Evolutionary conservation across 1,140 invertebrate species (phyloP).

Genomic region (Drosophila littoralis): DNA sequence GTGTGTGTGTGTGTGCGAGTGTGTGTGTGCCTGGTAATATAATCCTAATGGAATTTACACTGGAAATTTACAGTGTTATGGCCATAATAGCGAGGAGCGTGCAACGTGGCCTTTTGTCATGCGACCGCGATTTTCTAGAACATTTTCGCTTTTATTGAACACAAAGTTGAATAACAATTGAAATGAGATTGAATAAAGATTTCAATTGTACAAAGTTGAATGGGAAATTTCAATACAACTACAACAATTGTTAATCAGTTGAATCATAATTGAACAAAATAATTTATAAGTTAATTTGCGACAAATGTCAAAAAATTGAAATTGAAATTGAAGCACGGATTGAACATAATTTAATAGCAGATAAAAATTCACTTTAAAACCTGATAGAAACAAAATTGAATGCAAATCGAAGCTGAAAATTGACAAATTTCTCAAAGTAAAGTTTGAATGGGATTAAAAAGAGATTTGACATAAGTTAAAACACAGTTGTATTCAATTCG

Average conservation of each 20-base stretch:
- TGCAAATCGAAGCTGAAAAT: no score
- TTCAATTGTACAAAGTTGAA: neutral
- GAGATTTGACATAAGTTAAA: no score
- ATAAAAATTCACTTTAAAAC: no score
- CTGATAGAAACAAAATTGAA: no score
- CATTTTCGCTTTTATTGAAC: conserved; percentile 10
- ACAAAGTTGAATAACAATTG: conserved; percentile 15
- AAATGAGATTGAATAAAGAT: conserved; percentile 9
- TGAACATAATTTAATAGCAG: neutral
- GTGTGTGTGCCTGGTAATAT: conserved; percentile 61
- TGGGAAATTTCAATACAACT: neutral
- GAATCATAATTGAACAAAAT: neutral
- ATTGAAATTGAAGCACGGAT: neutral
- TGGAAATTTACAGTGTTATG: conserved; percentile 66
- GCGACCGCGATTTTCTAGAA: conserved; percentile 32
- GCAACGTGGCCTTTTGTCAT: conserved; percentile 62
- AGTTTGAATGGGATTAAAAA: no score
- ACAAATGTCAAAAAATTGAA: neutral
- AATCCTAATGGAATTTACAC: conserved; percentile 82
- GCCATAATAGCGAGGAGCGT: conserved; percentile 51
- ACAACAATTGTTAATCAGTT: neutral
- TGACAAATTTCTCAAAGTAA: no score
- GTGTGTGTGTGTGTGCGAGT: conserved; percentile 27
- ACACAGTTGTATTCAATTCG: no score
- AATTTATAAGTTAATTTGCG: neutral